phyloP scores from a whole-genome alignment of 2,113 vertebrate genomes.

The Zosterops hypoxanthus region DNA sequence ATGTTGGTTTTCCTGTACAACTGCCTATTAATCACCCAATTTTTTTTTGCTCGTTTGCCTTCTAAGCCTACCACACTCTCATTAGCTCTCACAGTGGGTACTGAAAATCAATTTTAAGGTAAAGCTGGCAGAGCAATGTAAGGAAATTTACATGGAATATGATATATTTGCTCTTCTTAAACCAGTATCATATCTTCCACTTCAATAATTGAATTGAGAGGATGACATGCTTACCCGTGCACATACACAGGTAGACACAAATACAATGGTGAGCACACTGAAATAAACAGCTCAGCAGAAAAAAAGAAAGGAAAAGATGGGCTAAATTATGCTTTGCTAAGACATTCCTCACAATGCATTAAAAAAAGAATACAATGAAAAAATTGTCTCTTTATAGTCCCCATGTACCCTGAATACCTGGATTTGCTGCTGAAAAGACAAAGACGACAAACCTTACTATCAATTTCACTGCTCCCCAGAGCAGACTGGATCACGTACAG shows the following conservation, averaged over 20 bases:
- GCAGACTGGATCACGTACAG: constrained; percentile 97
- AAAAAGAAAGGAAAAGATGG: background rate
- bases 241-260: background rate
- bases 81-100: background rate
- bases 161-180: background rate
- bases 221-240: background rate
- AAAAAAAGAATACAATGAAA: background rate
- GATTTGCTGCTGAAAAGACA: background rate
- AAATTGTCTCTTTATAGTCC: background rate
- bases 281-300: background rate
- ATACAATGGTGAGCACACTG: background rate
- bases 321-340: background rate
- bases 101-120: background rate
- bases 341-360: background rate
- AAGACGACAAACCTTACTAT: constrained; percentile 92
- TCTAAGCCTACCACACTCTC: background rate
- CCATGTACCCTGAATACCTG: background rate
- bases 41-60: background rate
- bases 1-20: background rate
- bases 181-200: background rate
- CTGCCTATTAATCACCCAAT: background rate
- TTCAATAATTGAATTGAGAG: background rate
- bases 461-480: constrained; percentile 96
- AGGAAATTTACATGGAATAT: background rate
- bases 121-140: background rate